Base-by-base conservation (phyloP, 2,888 invertebrate species). In the Dioctria rufipes region DNA sequence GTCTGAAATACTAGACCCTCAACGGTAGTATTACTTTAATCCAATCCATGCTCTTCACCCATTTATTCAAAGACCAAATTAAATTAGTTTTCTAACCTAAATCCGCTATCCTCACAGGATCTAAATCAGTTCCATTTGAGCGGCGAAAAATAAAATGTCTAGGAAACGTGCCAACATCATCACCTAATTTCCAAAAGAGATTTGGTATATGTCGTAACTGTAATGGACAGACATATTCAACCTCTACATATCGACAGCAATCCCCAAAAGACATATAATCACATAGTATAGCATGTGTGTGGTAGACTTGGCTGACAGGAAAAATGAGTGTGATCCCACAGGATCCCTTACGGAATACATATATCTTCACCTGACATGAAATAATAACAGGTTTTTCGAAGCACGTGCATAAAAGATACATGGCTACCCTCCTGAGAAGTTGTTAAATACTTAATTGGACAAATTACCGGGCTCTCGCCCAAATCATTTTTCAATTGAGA, bases 401-500 rank as follows among this genome's bases (percentile, higher is more conserved):
- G 43, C 75, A 75, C 75, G 75, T 75, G 75, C 61, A 39, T 42
- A 60, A 42, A 40, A 13, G 75, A 60, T 39, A 42, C 75, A 60
- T 39, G 25, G 25, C 25, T 25, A 25, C 25, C 25, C 40, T 13
- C 43, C 40, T 37, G 75, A 61, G 61, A 5, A 37, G 25, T 43
- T 37, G 40, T 13, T 82, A 82, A 81, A 77, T 82, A 82, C 79
- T 77, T 79, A 81, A 82, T 81, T 80, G 81, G 75, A 73, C 73
- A 81, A 75, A 79, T 82, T 79, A 80, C 67, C 75, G 78, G 80
- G 63, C 51, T 65, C 66, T 61, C 46, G 69, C 69, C 78, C 65
- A 82, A 71, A 78, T 82, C 78, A 71, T 81, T 81, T 81, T 81
- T 82, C 80, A 78, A 81, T 81, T 78, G 80, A 75, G 78, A 80